Percentiles rank a stretch among this genome's conserved stretches.
Conservation (phyloP, 2,113 vertebrate genomes). For the Chiloscyllium plagiosum region DNA sequence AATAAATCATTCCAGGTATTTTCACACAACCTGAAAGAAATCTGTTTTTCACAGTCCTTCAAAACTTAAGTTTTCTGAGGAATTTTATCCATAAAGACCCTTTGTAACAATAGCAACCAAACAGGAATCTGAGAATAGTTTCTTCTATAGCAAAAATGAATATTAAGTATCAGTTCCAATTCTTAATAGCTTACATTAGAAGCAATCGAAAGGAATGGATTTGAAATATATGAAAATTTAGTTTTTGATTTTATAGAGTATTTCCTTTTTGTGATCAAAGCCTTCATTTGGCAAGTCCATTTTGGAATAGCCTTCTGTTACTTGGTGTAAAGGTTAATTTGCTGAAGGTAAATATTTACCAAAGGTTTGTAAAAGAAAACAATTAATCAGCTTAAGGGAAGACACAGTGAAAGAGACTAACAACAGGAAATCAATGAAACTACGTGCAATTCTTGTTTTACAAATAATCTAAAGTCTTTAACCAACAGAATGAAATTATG, state of each 20-base stretch:
- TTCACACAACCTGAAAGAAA: too few relatives aligned
- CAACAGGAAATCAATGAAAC: not conserved
- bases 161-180: not conserved
- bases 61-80: too few relatives aligned
- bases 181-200: not conserved
- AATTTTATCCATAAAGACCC: too few relatives aligned
- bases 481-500: not conserved
- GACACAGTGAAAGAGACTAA: not conserved
- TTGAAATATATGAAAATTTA: not conserved
- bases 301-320: not conserved
- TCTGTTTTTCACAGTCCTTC: too few relatives aligned
- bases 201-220: not conserved
- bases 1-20: too few relatives aligned
- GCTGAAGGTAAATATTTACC: slow-evolving; percentile 1
- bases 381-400: not conserved
- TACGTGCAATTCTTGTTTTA: not conserved
- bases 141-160: not conserved
- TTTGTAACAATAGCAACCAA: not conserved
- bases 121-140: not conserved
- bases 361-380: not conserved
- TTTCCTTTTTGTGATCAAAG: not conserved
- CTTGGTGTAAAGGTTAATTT: not conserved
- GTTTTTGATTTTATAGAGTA: not conserved
- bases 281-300: not conserved
- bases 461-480: not conserved